These are phyloP conservation scores for Fratercula arctica DNA, from an alignment of 2,797 vertebrate genomes.

Conservation along the genomic window DNA sequence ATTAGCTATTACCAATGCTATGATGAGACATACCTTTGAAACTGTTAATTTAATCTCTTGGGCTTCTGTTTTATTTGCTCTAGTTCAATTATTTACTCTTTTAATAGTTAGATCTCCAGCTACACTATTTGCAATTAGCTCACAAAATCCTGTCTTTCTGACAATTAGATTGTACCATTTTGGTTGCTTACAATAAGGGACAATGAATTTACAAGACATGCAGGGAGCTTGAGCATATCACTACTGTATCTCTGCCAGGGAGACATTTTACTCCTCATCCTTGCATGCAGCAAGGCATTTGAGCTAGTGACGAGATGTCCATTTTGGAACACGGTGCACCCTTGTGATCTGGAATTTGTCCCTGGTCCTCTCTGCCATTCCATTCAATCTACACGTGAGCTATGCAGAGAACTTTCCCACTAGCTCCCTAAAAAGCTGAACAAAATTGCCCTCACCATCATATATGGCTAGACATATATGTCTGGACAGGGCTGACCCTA, in stretches of 20 bases:
- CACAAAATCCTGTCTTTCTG: neutral
- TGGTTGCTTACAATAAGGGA: neutral
- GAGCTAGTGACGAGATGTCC: neutral
- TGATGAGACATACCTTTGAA: neutral
- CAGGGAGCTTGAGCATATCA: neutral
- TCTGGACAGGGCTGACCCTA: neutral
- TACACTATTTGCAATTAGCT: neutral
- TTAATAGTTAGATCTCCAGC: neutral
- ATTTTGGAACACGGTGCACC: neutral
- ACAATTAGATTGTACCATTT: neutral
- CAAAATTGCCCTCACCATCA: neutral
- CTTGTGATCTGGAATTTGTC: neutral
- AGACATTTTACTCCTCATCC: neutral
- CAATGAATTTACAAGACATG: neutral
- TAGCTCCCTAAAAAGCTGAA: neutral
- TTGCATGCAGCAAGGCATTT: neutral
- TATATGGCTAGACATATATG: neutral
- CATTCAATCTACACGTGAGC: neutral
- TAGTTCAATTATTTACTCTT: conserved; percentile 1
- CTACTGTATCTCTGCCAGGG: neutral
- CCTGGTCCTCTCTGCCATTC: neutral
- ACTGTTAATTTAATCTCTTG: conserved; percentile 25
- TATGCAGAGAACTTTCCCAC: neutral
- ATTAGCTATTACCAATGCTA: neutral
- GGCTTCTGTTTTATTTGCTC: conserved; percentile 3